A percentile compares a stretch with the other conserved stretches of the same genome.
Evolutionary conservation across 53 echinoderm and acorn worm species (phyloP).

Genomic region (Henricia sp.): DNA sequence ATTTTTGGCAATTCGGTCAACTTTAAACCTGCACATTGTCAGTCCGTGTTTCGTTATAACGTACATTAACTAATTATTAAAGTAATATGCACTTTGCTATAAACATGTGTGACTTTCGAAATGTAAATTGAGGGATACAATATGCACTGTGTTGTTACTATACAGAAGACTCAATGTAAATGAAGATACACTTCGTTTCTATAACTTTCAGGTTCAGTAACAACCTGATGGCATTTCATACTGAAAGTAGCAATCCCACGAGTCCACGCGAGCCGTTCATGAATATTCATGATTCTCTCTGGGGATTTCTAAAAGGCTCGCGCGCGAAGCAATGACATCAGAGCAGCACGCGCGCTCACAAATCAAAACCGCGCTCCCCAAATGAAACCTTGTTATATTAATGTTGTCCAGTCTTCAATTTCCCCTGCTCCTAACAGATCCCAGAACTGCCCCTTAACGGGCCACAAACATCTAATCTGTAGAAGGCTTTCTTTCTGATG

Average conservation of each 20-base stretch:
- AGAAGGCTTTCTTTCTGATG: too few species aligned
- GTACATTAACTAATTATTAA: too few species aligned
- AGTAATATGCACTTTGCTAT: too few species aligned
- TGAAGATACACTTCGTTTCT: too few species aligned
- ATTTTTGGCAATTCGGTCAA: too few species aligned
- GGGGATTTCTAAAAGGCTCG: constrained; percentile 54
- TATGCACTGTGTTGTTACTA: too few species aligned
- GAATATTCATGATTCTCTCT: constrained; percentile 47
- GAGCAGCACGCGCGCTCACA: constrained; percentile 35
- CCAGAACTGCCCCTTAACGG: constrained; percentile 4
- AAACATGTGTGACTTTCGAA: too few species aligned
- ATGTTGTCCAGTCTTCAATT: constrained; percentile 33
- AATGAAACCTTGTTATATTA: constrained; percentile 65
- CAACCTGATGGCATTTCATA: constrained; percentile 45
- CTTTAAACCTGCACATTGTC: too few species aligned
- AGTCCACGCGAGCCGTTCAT: constrained; percentile 31
- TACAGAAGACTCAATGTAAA: too few species aligned
- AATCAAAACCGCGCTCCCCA: constrained; percentile 14
- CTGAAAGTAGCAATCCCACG: constrained; percentile 45
- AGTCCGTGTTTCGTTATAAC: too few species aligned
- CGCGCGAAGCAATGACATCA: neutral
- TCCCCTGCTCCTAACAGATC: neutral
- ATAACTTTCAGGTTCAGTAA: too few species aligned
- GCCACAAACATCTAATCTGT: constrained; percentile 41
- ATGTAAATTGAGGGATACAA: too few species aligned